phyloP scores from a whole-genome alignment of 1,140 invertebrate genomes.

The Drosophila sturtevanti region DNA sequence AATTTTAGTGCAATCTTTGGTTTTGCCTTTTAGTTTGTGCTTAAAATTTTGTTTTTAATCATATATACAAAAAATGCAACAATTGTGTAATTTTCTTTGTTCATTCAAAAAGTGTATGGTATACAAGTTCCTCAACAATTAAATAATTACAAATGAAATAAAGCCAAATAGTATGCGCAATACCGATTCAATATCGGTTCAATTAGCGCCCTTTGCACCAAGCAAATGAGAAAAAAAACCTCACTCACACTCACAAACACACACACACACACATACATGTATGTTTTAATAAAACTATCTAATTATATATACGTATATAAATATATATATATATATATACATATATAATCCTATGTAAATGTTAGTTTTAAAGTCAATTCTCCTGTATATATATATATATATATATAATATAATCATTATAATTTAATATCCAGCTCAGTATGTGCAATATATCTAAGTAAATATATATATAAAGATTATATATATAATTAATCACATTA shows the following conservation, averaged over 20 bases:
- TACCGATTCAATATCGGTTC: slow-evolving; percentile 30
- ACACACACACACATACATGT: slow-evolving; percentile 8
- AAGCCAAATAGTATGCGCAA: slow-evolving; percentile 60
- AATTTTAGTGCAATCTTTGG: slow-evolving; percentile 79
- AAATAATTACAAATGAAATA: slow-evolving; percentile 65
- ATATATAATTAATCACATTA: slow-evolving; percentile 15
- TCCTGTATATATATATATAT: slow-evolving; percentile 57
- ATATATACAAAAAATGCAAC: slow-evolving; percentile 58
- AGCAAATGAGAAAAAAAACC: slow-evolving; percentile 9
- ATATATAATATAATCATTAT: slow-evolving; percentile 8
- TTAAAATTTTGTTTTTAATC: slow-evolving; percentile 1
- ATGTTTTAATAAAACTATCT: slow-evolving; percentile 30
- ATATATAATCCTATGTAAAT: not conserved
- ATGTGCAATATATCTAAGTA: slow-evolving; percentile 45
- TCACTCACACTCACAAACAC: slow-evolving; percentile 43
- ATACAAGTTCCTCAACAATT: slow-evolving; percentile 81
- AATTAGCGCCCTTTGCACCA: slow-evolving; percentile 51
- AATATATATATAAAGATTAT: slow-evolving; percentile 18
- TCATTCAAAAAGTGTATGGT: slow-evolving; percentile 81
- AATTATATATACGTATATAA: slow-evolving; percentile 11
- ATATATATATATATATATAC: slow-evolving; percentile 26
- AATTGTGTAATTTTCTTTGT: slow-evolving; percentile 81
- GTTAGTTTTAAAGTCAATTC: slow-evolving; percentile 57
- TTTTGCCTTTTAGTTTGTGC: slow-evolving; percentile 44
- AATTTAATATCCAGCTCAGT: slow-evolving; percentile 44